Conservation (phyloP, 2,797 vertebrate genomes). For the Bovichtus variegatus region DNA sequence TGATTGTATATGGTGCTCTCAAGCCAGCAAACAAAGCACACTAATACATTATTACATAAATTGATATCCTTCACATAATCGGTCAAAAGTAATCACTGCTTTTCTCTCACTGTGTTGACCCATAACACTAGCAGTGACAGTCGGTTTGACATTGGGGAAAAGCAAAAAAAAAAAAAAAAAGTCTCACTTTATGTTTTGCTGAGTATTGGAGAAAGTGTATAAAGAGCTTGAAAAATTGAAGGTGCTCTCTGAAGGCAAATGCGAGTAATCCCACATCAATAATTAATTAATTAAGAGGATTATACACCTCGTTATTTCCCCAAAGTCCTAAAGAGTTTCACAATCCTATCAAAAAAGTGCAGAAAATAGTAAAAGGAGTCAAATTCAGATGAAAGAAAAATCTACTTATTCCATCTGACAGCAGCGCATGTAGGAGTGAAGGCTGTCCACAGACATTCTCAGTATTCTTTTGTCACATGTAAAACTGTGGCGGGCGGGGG, state of each 20-base stretch:
- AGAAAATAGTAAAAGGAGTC: neutral
- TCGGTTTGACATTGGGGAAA: neutral
- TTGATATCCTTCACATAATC: slow-evolving; percentile 1
- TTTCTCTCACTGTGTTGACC: neutral
- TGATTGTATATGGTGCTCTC: neutral
- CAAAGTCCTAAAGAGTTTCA: neutral
- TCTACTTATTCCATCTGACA: slow-evolving; percentile 30
- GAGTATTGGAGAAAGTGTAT: neutral
- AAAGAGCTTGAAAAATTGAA: slow-evolving; percentile 1
- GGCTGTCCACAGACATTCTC: slow-evolving; percentile 31
- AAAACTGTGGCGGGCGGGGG: slow-evolving; percentile 17
- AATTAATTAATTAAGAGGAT: slow-evolving; percentile 18
- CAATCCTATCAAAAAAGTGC: neutral
- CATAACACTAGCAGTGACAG: neutral
- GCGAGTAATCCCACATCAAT: slow-evolving; percentile 2
- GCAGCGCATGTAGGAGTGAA: slow-evolving; percentile 34
- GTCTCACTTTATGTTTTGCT: neutral
- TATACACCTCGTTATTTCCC: neutral
- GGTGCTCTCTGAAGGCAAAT: neutral
- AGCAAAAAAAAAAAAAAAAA: neutral
- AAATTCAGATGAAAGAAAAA: neutral
- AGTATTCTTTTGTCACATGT: slow-evolving; percentile 36
- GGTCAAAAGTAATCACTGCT: neutral
- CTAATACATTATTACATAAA: neutral
- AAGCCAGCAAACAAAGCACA: neutral